Evolutionary conservation across 2,888 invertebrate genomes (phyloP).

Genomic region (Torymus auratus): DNA sequence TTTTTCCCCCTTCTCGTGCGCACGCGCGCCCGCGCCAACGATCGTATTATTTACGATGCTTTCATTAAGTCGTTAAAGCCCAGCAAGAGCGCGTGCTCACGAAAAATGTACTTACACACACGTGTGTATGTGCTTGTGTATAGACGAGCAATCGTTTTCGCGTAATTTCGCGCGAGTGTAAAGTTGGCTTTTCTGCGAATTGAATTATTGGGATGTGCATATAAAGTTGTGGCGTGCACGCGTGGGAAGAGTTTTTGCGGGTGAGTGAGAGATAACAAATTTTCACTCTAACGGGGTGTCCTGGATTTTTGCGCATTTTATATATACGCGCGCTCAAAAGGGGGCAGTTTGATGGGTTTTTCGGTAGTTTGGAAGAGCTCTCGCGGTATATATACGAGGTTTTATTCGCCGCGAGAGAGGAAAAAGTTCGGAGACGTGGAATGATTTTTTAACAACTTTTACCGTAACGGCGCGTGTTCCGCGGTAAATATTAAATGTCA

Average conservation of each 20-base stretch:
- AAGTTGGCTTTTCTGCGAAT: not conserved
- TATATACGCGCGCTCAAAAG: too few relatives aligned
- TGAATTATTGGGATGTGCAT: not conserved
- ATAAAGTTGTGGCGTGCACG: too few relatives aligned
- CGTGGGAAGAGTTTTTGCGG: not conserved
- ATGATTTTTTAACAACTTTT: too few relatives aligned
- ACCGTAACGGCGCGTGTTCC: too few relatives aligned
- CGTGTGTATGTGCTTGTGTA: not conserved
- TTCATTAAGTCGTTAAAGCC: conserved; percentile 47
- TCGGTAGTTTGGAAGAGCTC: too few relatives aligned
- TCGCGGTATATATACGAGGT: too few relatives aligned
- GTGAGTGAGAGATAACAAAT: not conserved
- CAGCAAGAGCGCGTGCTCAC: not conserved
- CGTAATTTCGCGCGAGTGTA: not conserved
- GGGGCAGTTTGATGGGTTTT: too few relatives aligned
- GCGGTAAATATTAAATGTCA: too few relatives aligned
- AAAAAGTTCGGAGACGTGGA: too few relatives aligned
- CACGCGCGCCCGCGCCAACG: conserved; percentile 4
- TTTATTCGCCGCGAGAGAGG: too few relatives aligned
- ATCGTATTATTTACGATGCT: conserved; percentile 49
- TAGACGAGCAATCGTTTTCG: conserved; percentile 6
- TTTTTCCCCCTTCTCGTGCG: conserved; percentile 2
- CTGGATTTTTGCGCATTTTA: too few relatives aligned
- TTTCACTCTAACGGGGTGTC: too few relatives aligned
- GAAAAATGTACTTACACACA: conserved; percentile 4